These are phyloP conservation scores for Tyria jacobaeae DNA, from an alignment of 2,888 invertebrate genomes.

Conservation along the genomic window DNA sequence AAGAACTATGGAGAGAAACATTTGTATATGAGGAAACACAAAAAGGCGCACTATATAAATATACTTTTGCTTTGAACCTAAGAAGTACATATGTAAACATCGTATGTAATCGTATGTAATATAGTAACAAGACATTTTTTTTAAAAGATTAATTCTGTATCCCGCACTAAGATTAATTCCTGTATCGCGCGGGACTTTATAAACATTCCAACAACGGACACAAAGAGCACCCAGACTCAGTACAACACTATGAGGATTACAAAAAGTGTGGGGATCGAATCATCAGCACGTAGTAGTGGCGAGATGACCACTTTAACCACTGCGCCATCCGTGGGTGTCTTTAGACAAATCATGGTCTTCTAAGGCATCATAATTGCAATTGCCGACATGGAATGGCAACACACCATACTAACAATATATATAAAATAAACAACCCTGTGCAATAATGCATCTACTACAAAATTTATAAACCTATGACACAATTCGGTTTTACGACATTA, in stretches of 20 bases:
- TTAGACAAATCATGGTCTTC: background rate
- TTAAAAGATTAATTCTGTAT: too few species aligned
- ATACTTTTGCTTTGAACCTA: constrained; percentile 1
- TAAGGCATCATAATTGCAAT: constrained; percentile 9
- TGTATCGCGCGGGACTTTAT: too few species aligned
- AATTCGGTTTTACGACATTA: constrained; percentile 40
- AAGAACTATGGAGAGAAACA: constrained; percentile 1
- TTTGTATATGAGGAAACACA: background rate
- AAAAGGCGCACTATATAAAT: background rate
- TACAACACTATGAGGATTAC: too few species aligned
- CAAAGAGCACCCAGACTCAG: too few species aligned
- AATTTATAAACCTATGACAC: constrained; percentile 26
- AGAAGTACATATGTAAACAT: background rate
- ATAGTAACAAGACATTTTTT: too few species aligned
- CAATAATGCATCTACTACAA: constrained; percentile 37
- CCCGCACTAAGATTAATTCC: too few species aligned
- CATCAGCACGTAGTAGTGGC: too few species aligned
- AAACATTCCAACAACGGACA: too few species aligned
- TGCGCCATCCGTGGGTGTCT: constrained; percentile 14
- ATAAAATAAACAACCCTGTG: background rate
- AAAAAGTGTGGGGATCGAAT: too few species aligned
- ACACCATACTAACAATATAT: background rate
- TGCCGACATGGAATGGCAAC: too few species aligned
- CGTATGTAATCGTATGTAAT: constrained; percentile 15
- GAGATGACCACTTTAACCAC: too few species aligned